phyloP scores from a whole-genome alignment of 2,113 vertebrate species.

The Ophthalmolycus amberensis region DNA sequence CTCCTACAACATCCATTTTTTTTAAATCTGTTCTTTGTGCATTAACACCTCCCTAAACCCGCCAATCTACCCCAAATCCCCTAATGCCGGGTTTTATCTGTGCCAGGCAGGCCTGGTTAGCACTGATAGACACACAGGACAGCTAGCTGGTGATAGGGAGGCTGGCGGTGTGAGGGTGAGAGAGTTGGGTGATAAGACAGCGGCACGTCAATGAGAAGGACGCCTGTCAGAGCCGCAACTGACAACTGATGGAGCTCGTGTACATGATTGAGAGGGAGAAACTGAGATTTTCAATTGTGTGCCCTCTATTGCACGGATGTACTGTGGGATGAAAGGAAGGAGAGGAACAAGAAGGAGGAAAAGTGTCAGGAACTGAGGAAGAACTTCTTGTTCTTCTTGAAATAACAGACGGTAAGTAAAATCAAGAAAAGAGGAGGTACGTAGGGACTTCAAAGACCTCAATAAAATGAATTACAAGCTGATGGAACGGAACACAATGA shows the following conservation, averaged over 20 bases:
- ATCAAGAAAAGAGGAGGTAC: not conserved
- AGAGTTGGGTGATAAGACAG: slow-evolving; percentile 63
- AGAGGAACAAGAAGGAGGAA: not conserved
- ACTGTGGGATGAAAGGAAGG: not conserved
- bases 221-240: slow-evolving; percentile 56
- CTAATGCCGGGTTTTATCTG: slow-evolving; percentile 66
- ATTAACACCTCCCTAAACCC: slow-evolving; percentile 51
- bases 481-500: not conserved
- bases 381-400: not conserved
- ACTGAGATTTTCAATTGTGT: slow-evolving; percentile 4
- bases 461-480: slow-evolving; percentile 12
- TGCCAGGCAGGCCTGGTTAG: slow-evolving; percentile 68
- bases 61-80: slow-evolving; percentile 50
- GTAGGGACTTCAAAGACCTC: not conserved
- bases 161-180: slow-evolving; percentile 40
- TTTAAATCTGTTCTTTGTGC: slow-evolving; percentile 32
- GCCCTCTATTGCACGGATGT: not conserved
- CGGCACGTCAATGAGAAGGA: slow-evolving; percentile 55
- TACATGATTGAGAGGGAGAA: slow-evolving; percentile 26
- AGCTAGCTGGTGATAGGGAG: slow-evolving; percentile 53
- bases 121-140: slow-evolving; percentile 70
- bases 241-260: slow-evolving; percentile 52
- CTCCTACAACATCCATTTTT: slow-evolving; percentile 34
- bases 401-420: not conserved
- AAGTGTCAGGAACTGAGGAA: not conserved